Percentiles rank a stretch among this genome's conserved stretches.
These are phyloP conservation scores for Anarsia innoxiella DNA, from an alignment of 2,888 invertebrate genomes.

Conservation along the genomic window DNA sequence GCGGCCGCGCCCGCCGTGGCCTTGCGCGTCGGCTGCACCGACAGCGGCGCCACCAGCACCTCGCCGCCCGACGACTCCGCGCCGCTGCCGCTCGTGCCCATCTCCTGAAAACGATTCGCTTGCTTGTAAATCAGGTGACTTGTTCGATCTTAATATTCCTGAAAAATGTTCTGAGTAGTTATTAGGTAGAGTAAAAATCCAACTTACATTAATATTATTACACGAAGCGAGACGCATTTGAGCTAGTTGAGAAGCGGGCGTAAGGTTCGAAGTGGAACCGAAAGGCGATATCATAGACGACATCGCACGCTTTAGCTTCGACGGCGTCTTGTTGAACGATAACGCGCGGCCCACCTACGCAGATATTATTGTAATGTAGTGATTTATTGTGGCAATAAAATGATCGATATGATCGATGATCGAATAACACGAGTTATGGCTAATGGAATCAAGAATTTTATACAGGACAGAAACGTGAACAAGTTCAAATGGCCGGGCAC, in stretches of 20 bases:
- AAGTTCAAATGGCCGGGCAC: no score
- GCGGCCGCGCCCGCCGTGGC: slow-evolving; percentile 80
- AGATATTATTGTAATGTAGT: no score
- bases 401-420: no score
- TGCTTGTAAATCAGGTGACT: no score
- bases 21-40: slow-evolving; percentile 90
- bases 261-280: slow-evolving; percentile 88
- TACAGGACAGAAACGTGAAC: no score
- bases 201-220: slow-evolving; percentile 88
- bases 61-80: slow-evolving; percentile 72
- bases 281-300: slow-evolving; percentile 96
- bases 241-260: slow-evolving; percentile 88
- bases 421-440: no score
- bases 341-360: slow-evolving; percentile 90
- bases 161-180: no score
- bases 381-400: no score
- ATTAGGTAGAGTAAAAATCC: no score
- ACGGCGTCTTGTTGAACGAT: slow-evolving; percentile 96
- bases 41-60: slow-evolving; percentile 84
- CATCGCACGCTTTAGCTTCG: slow-evolving; percentile 93
- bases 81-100: slow-evolving; percentile 76
- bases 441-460: no score
- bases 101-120: slow-evolving; percentile 78
- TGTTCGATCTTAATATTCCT: no score
- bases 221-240: slow-evolving; percentile 91